phyloP scores from a whole-genome alignment of 1,140 invertebrate species.

The Drosophila trapezifrons region DNA sequence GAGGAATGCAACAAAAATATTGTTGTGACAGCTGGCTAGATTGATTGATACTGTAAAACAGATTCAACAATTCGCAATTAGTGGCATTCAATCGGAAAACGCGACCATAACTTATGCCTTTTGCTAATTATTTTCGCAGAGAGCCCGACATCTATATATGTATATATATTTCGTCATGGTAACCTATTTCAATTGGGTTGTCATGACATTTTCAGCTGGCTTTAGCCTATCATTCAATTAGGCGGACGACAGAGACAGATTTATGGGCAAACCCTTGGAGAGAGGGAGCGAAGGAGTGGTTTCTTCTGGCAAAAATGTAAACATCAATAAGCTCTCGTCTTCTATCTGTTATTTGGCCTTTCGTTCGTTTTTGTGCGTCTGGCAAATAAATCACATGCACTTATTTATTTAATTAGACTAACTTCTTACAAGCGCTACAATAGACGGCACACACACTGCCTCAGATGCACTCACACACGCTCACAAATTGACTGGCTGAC shows the following conservation, averaged over 20 bases:
- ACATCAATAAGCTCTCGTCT: constrained; percentile 57
- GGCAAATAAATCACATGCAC: constrained; percentile 82
- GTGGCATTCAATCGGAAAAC: constrained; percentile 16
- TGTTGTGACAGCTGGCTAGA: constrained; percentile 1
- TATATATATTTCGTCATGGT: constrained; percentile 9
- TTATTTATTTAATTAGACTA: constrained; percentile 83
- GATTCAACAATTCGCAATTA: constrained; percentile 22
- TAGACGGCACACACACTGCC: constrained; percentile 57
- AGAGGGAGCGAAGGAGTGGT: neutral
- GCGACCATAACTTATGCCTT: constrained; percentile 20
- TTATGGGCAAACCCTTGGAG: constrained; percentile 5
- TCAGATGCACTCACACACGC: constrained; percentile 43
- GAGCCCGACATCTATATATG: neutral
- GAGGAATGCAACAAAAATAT: constrained; percentile 5
- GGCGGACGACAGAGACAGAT: constrained; percentile 28
- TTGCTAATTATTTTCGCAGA: constrained; percentile 25
- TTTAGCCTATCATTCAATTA: constrained; percentile 49
- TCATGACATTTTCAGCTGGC: constrained; percentile 48
- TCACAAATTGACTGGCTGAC: constrained; percentile 79
- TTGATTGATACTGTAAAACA: constrained; percentile 19
- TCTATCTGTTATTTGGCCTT: constrained; percentile 50
- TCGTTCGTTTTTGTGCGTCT: constrained; percentile 33
- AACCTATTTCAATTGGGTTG: constrained; percentile 22
- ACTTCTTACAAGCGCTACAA: constrained; percentile 80
- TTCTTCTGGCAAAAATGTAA: constrained; percentile 41